Evolutionary conservation across 2,888 invertebrate species (phyloP).

Genomic region (Pammene fasciana): DNA sequence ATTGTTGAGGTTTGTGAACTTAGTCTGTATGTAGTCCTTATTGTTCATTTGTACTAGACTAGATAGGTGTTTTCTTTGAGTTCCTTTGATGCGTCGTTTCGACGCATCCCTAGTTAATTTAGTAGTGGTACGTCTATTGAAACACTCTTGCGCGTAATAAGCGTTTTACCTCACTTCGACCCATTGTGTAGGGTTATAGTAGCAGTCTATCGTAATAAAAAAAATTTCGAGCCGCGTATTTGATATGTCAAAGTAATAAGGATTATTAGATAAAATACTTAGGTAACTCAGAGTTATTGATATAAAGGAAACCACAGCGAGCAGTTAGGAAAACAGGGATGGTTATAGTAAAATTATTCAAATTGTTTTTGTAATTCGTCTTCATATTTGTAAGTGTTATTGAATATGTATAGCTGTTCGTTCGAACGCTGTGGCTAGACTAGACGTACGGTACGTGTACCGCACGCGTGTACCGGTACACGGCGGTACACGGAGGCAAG

Average conservation of each 20-base stretch:
- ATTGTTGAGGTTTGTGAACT: slow-evolving; percentile 76
- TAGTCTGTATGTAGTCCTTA: slow-evolving; percentile 69
- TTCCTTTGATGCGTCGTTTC: slow-evolving; percentile 58
- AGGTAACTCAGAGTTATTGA: slow-evolving; percentile 77
- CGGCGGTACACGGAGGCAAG: slow-evolving; percentile 43
- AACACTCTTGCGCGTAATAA: slow-evolving; percentile 55
- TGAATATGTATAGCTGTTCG: slow-evolving; percentile 78
- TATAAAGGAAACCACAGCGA: slow-evolving; percentile 75
- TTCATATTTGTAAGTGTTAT: slow-evolving; percentile 79
- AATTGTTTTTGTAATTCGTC: slow-evolving; percentile 78
- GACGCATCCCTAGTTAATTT: slow-evolving; percentile 48
- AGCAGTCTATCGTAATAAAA: slow-evolving; percentile 73
- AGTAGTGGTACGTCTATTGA: slow-evolving; percentile 55
- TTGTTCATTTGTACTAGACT: slow-evolving; percentile 68
- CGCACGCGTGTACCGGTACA: slow-evolving; percentile 46
- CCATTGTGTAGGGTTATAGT: slow-evolving; percentile 77
- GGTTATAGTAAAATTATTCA: slow-evolving; percentile 74
- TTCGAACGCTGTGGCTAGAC: slow-evolving; percentile 48
- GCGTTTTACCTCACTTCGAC: slow-evolving; percentile 70
- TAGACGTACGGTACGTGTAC: slow-evolving; percentile 68
- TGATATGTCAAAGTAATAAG: slow-evolving; percentile 83
- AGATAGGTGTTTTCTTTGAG: slow-evolving; percentile 62
- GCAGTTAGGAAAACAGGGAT: slow-evolving; percentile 83
- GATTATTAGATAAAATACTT: slow-evolving; percentile 78
- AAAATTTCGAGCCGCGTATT: slow-evolving; percentile 83